Percentiles rank a stretch among this genome's conserved stretches.
Evolutionary conservation across 2,888 invertebrate species (phyloP).

Genomic region (Anoplius nigerrimus): DNA sequence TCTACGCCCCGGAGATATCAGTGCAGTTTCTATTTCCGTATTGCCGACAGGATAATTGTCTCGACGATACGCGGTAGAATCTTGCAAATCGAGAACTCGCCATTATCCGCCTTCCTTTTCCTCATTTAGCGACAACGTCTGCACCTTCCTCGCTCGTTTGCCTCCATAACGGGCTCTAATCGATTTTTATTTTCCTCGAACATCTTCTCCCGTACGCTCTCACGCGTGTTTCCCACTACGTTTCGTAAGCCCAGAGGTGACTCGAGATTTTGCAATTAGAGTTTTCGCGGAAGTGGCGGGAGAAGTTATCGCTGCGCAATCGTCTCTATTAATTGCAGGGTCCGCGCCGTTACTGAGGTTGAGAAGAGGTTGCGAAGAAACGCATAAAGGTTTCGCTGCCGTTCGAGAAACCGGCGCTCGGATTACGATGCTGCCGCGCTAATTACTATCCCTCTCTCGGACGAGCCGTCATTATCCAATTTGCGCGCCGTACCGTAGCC

Average conservation of each 20-base stretch:
- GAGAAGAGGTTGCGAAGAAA: conserved; percentile 28
- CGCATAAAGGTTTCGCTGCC: conserved; percentile 12
- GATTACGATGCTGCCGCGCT: conserved; percentile 22
- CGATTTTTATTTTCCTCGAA: too few relatives aligned
- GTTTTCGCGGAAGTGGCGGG: background rate
- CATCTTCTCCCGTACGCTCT: too few relatives aligned
- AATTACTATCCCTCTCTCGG: conserved; percentile 18
- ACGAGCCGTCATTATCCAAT: too few relatives aligned
- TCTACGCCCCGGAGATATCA: conserved; percentile 16
- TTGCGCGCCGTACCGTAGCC: too few relatives aligned
- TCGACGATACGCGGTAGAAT: conserved; percentile 27
- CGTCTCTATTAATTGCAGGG: conserved; percentile 31
- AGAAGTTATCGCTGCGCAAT: conserved; percentile 5
- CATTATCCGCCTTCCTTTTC: background rate
- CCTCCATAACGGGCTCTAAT: too few relatives aligned
- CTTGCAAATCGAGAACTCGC: conserved; percentile 16
- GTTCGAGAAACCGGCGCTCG: conserved; percentile 14
- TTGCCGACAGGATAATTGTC: conserved; percentile 32
- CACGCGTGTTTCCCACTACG: too few relatives aligned
- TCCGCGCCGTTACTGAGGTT: background rate
- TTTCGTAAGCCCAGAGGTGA: too few relatives aligned
- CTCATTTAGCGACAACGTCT: too few relatives aligned
- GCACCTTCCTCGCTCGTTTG: too few relatives aligned
- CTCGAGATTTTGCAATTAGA: too few relatives aligned
- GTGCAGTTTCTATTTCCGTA: conserved; percentile 20